Conservation (phyloP, 2,113 vertebrate species). For the Blennius ocellaris region DNA sequence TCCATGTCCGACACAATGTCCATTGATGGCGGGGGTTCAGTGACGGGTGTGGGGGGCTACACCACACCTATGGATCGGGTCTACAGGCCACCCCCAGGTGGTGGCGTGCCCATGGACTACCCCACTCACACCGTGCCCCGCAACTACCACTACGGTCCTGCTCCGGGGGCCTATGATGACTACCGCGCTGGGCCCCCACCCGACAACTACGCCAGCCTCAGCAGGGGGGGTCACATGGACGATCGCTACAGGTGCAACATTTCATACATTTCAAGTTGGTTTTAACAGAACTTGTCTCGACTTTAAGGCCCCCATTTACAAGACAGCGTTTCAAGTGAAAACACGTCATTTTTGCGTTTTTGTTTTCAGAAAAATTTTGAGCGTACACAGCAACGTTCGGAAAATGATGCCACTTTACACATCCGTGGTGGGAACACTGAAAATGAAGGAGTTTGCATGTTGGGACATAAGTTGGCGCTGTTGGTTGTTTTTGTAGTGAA, state of each 20-base stretch:
- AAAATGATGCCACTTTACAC: no score
- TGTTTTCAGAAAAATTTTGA: no score
- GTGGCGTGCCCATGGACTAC: conserved; percentile 81
- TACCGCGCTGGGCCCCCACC: conserved; percentile 79
- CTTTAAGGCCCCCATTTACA: neutral
- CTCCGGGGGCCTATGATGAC: conserved; percentile 84
- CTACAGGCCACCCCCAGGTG: conserved; percentile 82
- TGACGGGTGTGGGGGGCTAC: conserved; percentile 79
- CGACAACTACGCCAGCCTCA: conserved; percentile 90
- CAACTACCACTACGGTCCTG: conserved; percentile 93
- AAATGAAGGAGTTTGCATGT: no score
- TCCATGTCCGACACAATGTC: conserved; percentile 84
- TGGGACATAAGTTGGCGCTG: no score
- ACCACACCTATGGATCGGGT: conserved; percentile 87
- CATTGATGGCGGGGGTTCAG: conserved; percentile 85
- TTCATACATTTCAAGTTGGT: neutral
- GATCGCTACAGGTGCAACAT: conserved; percentile 87
- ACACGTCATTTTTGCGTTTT: no score
- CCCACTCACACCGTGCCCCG: conserved; percentile 92
- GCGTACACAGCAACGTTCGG: no score
- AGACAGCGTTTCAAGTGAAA: no score
- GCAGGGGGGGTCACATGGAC: conserved; percentile 88
- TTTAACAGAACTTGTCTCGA: neutral
- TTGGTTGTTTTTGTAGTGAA: no score
- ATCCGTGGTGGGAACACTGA: no score